Evolutionary conservation across 2,797 vertebrate species (phyloP), one percentile per base, ranked within the genome.

Genomic region (Anableps anableps): DNA sequence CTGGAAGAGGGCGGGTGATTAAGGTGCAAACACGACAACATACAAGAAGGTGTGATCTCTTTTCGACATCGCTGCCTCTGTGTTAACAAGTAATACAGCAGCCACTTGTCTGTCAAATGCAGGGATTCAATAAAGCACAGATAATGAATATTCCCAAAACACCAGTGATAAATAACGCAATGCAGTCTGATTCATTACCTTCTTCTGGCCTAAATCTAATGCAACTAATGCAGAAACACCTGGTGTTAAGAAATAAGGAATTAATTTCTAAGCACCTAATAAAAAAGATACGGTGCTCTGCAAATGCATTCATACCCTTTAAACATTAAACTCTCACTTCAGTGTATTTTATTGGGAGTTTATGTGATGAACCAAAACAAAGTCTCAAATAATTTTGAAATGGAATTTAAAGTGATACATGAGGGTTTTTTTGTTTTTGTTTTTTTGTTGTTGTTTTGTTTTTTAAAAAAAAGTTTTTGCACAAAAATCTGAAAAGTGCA

Each of bases 11-110:
- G 83, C 29, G 50, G 86, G 82, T 74, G 87, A 93, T 91, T 91
- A 88, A 50, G 84, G 80, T 53, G 83, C 88, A 92, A 94, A 94
- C 91, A 94, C 79, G 92, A 94, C 93, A 94, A 92, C 91, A 89
- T 92, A 94, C 92, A 94, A 91, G 91, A 89, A 71, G 89, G 87
- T 80, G 82, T 74, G 88, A 89, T 94, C 91, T 85, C 93, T 75
- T 90, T 85, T 91, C 88, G 88, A 93, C 91, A 80, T 82, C n/a
- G 47, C 83, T 85, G 88, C 85, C 84, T 83, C 85, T 76, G 64
- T 87, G 89, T 89, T 94, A 91, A 91, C 93, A 89, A 89, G 85
- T 71, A 89, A 90, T 84, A 75, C 62, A 84, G 71, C 76, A 77
- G 82, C 84, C 81, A 83, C 82, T 87, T 93, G 92, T 91, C 92